phyloP scores from a whole-genome alignment of 2,113 vertebrate genomes.

The mouse (Mus musculus) region DNA sequence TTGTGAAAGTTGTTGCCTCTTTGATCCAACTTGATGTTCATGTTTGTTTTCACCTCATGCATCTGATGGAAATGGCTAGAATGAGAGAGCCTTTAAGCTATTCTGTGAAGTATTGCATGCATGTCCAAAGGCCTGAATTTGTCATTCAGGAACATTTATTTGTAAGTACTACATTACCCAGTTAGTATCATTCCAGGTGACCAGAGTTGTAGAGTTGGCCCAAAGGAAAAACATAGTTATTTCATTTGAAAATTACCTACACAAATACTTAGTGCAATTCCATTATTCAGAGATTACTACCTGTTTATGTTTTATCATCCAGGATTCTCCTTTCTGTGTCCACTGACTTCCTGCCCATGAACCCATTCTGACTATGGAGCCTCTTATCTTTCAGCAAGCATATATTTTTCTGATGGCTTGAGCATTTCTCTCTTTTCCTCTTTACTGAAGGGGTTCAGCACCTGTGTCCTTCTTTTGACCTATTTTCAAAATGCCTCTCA shows the following conservation, averaged over 20 bases:
- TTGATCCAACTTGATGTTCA: neutral
- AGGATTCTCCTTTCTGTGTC: neutral
- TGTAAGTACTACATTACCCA: neutral
- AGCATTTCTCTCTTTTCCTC: neutral
- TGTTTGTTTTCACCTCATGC: conserved; percentile 42
- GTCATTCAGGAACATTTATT: neutral
- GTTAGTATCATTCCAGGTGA: neutral
- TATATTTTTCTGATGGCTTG: neutral
- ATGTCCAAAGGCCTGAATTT: neutral
- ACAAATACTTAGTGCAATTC: neutral
- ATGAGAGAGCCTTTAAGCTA: neutral
- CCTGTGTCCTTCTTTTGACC: neutral
- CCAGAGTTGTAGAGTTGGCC: neutral
- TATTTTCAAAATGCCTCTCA: neutral
- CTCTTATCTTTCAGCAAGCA: too few relatives aligned
- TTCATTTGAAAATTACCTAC: neutral
- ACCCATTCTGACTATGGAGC: neutral
- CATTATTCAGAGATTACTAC: neutral
- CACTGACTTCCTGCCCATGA: neutral
- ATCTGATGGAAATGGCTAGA: neutral
- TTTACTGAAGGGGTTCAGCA: neutral
- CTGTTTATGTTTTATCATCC: neutral
- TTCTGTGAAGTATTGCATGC: neutral
- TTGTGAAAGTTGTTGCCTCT: neutral
- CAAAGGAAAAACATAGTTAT: neutral